These are phyloP conservation scores for Thamnophis sirtalis DNA, from an alignment of 2,113 vertebrate species.

Conservation along the genomic window DNA sequence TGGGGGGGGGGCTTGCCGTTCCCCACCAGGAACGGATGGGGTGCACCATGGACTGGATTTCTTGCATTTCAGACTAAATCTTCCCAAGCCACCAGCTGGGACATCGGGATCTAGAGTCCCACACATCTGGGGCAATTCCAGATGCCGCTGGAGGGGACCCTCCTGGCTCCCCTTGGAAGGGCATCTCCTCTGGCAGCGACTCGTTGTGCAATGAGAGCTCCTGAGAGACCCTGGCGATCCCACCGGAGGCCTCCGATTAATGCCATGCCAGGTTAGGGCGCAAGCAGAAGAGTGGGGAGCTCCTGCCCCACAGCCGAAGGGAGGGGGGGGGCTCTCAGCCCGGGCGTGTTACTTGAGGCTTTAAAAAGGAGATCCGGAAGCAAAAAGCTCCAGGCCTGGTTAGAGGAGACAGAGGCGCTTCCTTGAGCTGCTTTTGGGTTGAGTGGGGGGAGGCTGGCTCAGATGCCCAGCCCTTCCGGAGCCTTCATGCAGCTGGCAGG, in stretches of 20 bases:
- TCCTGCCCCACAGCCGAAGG: neutral
- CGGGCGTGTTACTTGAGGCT: neutral
- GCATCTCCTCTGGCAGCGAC: too few species aligned
- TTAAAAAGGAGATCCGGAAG: neutral
- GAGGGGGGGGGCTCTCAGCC: too few species aligned
- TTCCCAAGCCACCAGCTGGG: neutral
- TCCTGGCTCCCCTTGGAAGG: neutral
- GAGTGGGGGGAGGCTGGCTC: neutral
- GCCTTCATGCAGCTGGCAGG: neutral
- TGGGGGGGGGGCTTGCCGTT: accelerated
- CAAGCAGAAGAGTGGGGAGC: neutral
- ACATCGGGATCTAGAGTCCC: neutral
- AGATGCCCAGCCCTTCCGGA: neutral
- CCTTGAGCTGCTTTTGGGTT: neutral
- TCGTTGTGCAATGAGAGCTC: too few species aligned
- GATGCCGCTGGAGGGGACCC: neutral
- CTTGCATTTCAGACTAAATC: neutral
- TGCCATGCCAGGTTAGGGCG: neutral
- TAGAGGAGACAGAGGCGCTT: neutral
- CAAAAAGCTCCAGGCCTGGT: neutral
- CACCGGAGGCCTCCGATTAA: neutral
- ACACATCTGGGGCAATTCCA: neutral
- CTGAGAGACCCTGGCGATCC: neutral
- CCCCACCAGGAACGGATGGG: neutral
- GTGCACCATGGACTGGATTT: neutral